phyloP scores from a whole-genome alignment of 2,113 vertebrate species.

The Parus major region DNA sequence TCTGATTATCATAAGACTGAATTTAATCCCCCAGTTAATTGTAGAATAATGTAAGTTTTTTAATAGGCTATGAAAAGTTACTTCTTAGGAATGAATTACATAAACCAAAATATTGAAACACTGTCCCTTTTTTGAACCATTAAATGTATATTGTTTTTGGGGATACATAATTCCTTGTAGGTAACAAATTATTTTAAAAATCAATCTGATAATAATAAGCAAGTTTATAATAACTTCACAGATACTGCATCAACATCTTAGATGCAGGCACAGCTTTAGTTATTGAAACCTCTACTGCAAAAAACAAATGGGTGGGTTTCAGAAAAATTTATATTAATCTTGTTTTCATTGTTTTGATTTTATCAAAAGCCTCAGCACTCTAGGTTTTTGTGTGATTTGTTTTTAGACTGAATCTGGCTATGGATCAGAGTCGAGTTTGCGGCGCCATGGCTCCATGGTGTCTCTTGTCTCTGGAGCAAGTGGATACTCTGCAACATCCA shows the following conservation, averaged over 20 bases:
- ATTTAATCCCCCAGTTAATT: background rate
- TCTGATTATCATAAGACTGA: background rate
- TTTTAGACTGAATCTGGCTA: constrained; percentile 93
- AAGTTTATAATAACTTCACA: background rate
- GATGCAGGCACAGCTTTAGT: background rate
- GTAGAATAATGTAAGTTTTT: background rate
- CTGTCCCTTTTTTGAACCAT: background rate
- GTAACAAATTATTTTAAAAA: background rate
- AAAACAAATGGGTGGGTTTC: background rate
- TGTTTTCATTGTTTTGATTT: background rate
- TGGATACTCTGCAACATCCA: constrained; percentile 93
- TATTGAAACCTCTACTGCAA: background rate
- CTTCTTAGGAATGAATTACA: background rate
- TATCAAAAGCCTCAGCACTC: background rate
- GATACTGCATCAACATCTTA: background rate
- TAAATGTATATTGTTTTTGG: background rate
- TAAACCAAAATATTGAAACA: background rate
- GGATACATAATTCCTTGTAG: background rate
- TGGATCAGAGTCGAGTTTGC: constrained; percentile 93
- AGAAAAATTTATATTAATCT: background rate
- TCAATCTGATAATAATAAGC: background rate
- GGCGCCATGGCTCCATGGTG: constrained; percentile 94
- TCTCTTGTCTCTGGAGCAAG: constrained; percentile 95
- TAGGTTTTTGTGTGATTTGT: constrained; percentile 2
- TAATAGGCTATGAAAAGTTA: background rate